A percentile compares a stretch with the other conserved stretches of the same genome.
Conservation (phyloP, 2,113 vertebrate genomes). For the Prionailurus viverrinus region DNA sequence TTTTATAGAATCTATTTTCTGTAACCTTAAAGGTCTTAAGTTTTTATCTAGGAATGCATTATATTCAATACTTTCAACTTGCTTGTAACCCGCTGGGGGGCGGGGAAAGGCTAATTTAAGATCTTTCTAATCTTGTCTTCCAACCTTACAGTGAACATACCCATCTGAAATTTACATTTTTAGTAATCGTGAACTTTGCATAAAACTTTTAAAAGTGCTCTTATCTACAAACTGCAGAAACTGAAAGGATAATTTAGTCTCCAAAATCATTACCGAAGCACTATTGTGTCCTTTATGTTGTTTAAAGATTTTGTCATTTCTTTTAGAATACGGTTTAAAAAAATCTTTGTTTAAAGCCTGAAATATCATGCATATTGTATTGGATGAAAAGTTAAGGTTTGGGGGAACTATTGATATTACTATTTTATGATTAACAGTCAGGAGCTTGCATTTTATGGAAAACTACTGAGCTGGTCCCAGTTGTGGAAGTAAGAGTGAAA, state of each 20-base stretch:
- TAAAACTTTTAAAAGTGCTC: slow-evolving; percentile 17
- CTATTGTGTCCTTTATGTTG: neutral
- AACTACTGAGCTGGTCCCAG: neutral
- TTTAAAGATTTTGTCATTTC: neutral
- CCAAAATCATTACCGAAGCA: neutral
- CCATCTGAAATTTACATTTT: slow-evolving; percentile 52
- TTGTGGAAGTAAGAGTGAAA: neutral
- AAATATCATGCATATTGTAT: neutral
- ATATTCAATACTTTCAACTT: slow-evolving; percentile 30
- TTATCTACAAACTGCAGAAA: slow-evolving; percentile 51
- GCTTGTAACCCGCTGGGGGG: neutral
- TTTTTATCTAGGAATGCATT: slow-evolving; percentile 66
- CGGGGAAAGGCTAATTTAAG: slow-evolving; percentile 53
- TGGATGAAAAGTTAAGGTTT: neutral
- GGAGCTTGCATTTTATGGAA: neutral
- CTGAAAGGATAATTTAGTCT: neutral
- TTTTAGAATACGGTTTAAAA: neutral
- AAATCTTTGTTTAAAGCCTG: neutral
- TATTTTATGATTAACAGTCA: neutral
- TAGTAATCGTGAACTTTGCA: slow-evolving; percentile 8
- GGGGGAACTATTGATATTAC: neutral
- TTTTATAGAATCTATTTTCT: slow-evolving; percentile 83
- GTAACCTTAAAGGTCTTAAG: slow-evolving; percentile 47
- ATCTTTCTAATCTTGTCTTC: slow-evolving; percentile 53
- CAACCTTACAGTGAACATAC: neutral